Evolutionary conservation across 1,140 invertebrate genomes (phyloP), one percentile per base, ranked within the genome.

Genomic region (Tetragonula clypearis): DNA sequence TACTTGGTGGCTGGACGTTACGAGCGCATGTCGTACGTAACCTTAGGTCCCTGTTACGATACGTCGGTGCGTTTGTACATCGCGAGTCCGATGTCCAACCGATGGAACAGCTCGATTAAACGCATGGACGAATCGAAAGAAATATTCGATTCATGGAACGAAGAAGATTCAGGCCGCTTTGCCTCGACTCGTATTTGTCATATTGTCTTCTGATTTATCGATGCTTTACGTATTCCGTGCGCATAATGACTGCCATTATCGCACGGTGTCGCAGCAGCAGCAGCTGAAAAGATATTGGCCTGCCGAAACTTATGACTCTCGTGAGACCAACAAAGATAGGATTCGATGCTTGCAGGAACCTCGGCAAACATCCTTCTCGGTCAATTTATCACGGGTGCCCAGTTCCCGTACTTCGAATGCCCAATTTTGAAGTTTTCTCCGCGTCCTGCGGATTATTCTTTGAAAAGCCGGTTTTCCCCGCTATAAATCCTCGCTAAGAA

Each of bases 391-490:
- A 71, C 58, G n/a, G 71, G 2, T 76, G 41, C 55, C 66, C 35
- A 71, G 35, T 76, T 71, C 53, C 53, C 80, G n/a, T 72, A 82
- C 35, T 87, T 90, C 69, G 66, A 87, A 78, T 30, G 56, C 80
- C 79, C 79, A 90, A 89, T 89, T 89, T 89, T 79, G 26, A 90
- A 90, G 58, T 90, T 87, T 89, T 35, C 79, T 26, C 68, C 60
- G 71, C 80, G 82, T 75, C 62, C 58, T 56, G 76, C 75, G 86
- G 60, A 90, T 87, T 78, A 87, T 90, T 82, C 79, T 79, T 75
- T 35, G 76, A 49, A 56, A 87, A 89, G 78, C 62, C 66, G 72
- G 72, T 84, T 79, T 69, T 23, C 76, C 58, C 79, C 41, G 41
- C 41, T 49, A 62, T 89, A 90, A 90, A 89, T 90, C 58, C 35